phyloP scores from a whole-genome alignment of 64 coral and sea anemone species.

The Anthopleura sola region DNA sequence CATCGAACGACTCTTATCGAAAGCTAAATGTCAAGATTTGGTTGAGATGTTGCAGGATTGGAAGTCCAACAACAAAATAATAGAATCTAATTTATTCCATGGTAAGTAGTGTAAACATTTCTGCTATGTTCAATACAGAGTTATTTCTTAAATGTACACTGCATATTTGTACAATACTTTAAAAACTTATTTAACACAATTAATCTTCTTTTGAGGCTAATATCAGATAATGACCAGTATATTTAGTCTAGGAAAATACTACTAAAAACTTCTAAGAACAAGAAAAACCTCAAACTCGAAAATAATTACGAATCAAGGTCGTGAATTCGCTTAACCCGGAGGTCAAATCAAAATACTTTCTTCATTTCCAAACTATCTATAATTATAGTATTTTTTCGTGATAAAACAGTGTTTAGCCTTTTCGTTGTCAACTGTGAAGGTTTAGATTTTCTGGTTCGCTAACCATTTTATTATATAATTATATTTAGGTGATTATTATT shows the following conservation, averaged over 20 bases:
- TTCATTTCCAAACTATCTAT: neutral
- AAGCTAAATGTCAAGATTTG: slow-evolving; percentile 63
- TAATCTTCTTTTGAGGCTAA: neutral
- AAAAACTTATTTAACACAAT: neutral
- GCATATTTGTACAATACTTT: neutral
- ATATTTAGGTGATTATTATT: neutral
- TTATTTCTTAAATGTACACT: neutral
- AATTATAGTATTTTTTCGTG: neutral
- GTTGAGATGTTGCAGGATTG: slow-evolving; percentile 57
- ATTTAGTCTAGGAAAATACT: too few species aligned
- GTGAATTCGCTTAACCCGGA: neutral
- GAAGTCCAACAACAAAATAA: slow-evolving; percentile 28
- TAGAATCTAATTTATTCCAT: slow-evolving; percentile 42
- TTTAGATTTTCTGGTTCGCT: neutral
- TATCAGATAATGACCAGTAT: too few species aligned
- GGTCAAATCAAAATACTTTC: neutral
- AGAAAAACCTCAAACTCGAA: neutral
- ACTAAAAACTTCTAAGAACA: too few species aligned
- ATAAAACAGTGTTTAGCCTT: neutral
- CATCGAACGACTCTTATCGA: slow-evolving; percentile 52
- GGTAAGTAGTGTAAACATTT: slow-evolving; percentile 41
- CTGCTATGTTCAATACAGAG: neutral
- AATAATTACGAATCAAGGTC: neutral
- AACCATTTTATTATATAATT: neutral
- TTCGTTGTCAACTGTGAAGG: neutral